phyloP scores from a whole-genome alignment of 2,888 invertebrate genomes.

The Unio delphinus region DNA sequence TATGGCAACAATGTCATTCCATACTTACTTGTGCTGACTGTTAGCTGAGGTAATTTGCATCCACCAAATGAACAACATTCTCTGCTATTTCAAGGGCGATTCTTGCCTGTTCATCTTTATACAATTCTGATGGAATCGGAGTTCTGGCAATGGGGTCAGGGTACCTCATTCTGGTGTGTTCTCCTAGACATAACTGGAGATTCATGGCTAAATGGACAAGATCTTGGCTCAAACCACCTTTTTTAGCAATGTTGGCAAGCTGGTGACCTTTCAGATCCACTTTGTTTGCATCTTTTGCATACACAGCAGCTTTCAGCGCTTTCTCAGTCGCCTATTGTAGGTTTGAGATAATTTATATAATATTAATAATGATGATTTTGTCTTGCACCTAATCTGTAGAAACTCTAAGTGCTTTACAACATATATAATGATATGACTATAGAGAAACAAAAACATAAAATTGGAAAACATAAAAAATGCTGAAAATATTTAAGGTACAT shows the following conservation, averaged over 20 bases:
- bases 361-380: no score
- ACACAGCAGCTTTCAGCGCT: constrained; percentile 12
- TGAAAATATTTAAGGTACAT: no score
- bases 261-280: background rate
- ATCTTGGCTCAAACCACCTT: background rate
- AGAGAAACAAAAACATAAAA: no score
- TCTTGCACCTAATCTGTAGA: no score
- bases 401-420: no score
- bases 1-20: no score
- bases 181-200: constrained; percentile 7
- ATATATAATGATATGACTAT: no score
- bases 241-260: background rate
- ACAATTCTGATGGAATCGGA: constrained; percentile 17
- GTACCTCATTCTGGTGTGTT: constrained; percentile 17
- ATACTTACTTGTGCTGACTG: no score
- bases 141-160: constrained; percentile 13
- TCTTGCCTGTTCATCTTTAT: constrained; percentile 12
- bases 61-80: constrained; percentile 8
- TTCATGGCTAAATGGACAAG: background rate
- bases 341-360: no score
- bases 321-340: constrained; percentile 10
- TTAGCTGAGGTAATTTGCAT: background rate
- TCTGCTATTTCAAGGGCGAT: constrained; percentile 10
- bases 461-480: no score
- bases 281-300: constrained; percentile 4